These are phyloP conservation scores for Eurypyga helias DNA, from an alignment of 2,113 vertebrate genomes.

Conservation along the genomic window DNA sequence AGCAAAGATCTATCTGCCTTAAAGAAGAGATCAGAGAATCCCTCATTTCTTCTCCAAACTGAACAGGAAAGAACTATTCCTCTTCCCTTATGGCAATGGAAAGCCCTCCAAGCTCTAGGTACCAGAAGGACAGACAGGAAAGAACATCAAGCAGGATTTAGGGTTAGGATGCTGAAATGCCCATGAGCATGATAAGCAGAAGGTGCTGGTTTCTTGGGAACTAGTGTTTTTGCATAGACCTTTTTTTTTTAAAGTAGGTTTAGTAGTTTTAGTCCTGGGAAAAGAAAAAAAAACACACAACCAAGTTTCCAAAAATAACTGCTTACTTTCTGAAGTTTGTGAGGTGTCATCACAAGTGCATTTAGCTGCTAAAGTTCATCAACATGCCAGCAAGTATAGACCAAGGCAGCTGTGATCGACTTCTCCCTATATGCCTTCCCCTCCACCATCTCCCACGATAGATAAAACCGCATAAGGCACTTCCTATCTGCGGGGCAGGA, in stretches of 20 bases:
- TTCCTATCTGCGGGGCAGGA: neutral
- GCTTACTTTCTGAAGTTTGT: constrained; percentile 47
- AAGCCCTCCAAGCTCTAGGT: neutral
- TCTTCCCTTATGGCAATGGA: neutral
- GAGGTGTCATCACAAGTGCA: constrained; percentile 56
- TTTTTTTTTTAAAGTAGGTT: constrained; percentile 27
- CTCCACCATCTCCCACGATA: neutral
- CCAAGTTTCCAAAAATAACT: constrained; percentile 45
- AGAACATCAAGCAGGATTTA: neutral
- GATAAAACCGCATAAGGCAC: neutral
- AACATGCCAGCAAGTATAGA: constrained; percentile 48
- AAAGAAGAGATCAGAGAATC: neutral
- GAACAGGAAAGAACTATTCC: neutral
- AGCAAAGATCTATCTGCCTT: neutral
- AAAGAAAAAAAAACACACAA: neutral
- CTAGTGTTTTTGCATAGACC: neutral
- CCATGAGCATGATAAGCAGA: neutral
- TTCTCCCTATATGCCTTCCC: neutral
- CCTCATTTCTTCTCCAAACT: neutral
- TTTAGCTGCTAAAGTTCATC: constrained; percentile 59
- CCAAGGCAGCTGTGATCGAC: constrained; percentile 35
- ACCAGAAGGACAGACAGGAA: neutral
- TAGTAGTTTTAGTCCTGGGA: constrained; percentile 12
- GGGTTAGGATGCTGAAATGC: neutral
- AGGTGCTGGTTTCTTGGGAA: neutral